phyloP scores from a whole-genome alignment of 1,140 invertebrate genomes.

The Plectrocnemia conspersa region DNA sequence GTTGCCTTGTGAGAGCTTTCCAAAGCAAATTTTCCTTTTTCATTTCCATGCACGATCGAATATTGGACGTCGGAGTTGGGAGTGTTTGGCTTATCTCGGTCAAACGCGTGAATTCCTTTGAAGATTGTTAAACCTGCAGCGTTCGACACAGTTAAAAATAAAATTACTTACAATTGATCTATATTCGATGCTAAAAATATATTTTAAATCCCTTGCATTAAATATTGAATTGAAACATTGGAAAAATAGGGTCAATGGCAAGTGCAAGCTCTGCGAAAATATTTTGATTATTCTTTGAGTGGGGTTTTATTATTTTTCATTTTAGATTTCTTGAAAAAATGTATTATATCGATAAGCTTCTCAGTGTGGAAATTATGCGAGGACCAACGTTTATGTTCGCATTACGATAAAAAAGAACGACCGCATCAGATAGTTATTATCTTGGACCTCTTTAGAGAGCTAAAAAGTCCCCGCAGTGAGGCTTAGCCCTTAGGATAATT shows the following conservation, averaged over 20 bases:
- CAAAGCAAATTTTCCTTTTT: conserved; percentile 67
- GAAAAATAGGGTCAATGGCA: conserved; percentile 11
- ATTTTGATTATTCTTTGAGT: too few relatives aligned
- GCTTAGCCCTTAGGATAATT: not conserved
- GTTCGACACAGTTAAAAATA: not conserved
- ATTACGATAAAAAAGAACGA: conserved; percentile 2
- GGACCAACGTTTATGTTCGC: not conserved
- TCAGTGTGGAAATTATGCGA: not conserved
- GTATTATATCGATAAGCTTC: not conserved
- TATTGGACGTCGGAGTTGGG: conserved; percentile 86
- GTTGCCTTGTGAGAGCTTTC: conserved; percentile 72
- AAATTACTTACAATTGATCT: not conserved
- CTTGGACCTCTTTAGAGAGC: not conserved
- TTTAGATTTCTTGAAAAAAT: not conserved
- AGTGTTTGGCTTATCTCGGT: conserved; percentile 81
- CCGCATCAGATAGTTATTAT: not conserved
- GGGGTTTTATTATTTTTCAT: too few relatives aligned
- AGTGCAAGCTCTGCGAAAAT: too few relatives aligned
- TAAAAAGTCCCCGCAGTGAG: not conserved
- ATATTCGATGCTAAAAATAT: not conserved
- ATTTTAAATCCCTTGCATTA: too few relatives aligned
- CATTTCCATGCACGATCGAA: conserved; percentile 71
- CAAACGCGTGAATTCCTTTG: conserved; percentile 70
- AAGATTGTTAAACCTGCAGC: conserved; percentile 72
- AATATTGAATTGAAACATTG: not conserved